A percentile compares a stretch with the other conserved stretches of the same genome.
Evolutionary conservation across 2,888 invertebrate species (phyloP).

Genomic region (Polydrusus cervinus): DNA sequence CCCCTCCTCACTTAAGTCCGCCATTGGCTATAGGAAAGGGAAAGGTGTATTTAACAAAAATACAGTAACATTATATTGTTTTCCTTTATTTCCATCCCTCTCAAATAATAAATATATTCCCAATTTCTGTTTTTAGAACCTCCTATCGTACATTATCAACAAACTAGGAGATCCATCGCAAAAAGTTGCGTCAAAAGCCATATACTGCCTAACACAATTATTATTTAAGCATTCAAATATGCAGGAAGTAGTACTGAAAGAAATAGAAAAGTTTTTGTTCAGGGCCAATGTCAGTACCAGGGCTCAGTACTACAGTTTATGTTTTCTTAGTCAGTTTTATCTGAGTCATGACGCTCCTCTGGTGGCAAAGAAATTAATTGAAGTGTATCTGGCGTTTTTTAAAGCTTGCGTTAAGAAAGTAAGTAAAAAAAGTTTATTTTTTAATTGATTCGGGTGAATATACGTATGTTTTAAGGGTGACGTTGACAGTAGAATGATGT

Average conservation of each 20-base stretch:
- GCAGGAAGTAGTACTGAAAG: slow-evolving; percentile 89
- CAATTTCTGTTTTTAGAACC: slow-evolving; percentile 71
- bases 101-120: not conserved
- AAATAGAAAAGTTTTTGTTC: slow-evolving; percentile 93
- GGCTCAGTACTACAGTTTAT: slow-evolving; percentile 95
- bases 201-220: slow-evolving; percentile 88
- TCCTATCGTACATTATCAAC: slow-evolving; percentile 89
- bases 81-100: too few species aligned
- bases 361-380: slow-evolving; percentile 88
- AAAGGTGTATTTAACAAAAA: too few species aligned
- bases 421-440: slow-evolving; percentile 44
- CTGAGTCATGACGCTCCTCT: slow-evolving; percentile 82
- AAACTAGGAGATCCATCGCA: slow-evolving; percentile 95
- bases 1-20: too few species aligned
- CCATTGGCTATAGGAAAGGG: too few species aligned
- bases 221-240: slow-evolving; percentile 88
- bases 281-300: slow-evolving; percentile 85
- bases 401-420: slow-evolving; percentile 91
- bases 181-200: slow-evolving; percentile 90
- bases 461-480: slow-evolving; percentile 74
- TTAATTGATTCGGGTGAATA: not conserved
- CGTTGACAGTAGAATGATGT: slow-evolving; percentile 88
- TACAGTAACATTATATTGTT: too few species aligned
- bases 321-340: slow-evolving; percentile 91
- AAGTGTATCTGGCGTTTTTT: slow-evolving; percentile 96